These are phyloP conservation scores for Bibio marci DNA, from an alignment of 2,888 invertebrate genomes.

Conservation along the genomic window DNA sequence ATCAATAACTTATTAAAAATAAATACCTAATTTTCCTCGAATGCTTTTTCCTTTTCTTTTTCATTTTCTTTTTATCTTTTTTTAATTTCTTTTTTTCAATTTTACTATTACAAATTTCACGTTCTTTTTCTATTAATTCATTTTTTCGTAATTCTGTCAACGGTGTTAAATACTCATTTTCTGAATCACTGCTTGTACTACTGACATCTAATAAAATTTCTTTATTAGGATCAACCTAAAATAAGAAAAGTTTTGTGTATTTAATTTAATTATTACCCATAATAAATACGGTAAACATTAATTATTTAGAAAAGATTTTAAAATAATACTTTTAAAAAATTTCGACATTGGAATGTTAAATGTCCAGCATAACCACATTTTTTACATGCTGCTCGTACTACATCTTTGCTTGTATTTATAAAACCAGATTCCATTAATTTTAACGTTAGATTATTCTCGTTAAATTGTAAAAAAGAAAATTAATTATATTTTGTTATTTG, in stretches of 20 bases:
- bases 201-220: slow-evolving; percentile 86
- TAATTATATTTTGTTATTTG: no score
- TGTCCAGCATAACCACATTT: slow-evolving; percentile 95
- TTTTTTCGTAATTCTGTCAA: slow-evolving; percentile 61
- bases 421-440: slow-evolving; percentile 3
- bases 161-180: slow-evolving; percentile 65
- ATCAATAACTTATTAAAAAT: no score
- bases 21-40: no score
- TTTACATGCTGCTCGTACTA: slow-evolving; percentile 72
- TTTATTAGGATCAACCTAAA: slow-evolving; percentile 71
- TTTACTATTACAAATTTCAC: no score
- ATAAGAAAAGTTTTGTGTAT: slow-evolving; percentile 4
- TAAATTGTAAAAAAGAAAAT: no score
- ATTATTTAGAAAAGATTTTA: slow-evolving; percentile 1
- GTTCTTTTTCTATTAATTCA: slow-evolving; percentile 53
- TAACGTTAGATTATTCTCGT: no score
- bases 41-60: no score
- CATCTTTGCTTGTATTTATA: slow-evolving; percentile 43
- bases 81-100: no score
- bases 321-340: slow-evolving; percentile 73
- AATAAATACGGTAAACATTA: background rate
- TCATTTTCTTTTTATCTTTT: no score
- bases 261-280: background rate
- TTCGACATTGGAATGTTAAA: slow-evolving; percentile 88
- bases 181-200: slow-evolving; percentile 81